These are phyloP conservation scores for Iguana delicatissima DNA, from an alignment of 2,797 vertebrate genomes.

Conservation along the genomic window DNA sequence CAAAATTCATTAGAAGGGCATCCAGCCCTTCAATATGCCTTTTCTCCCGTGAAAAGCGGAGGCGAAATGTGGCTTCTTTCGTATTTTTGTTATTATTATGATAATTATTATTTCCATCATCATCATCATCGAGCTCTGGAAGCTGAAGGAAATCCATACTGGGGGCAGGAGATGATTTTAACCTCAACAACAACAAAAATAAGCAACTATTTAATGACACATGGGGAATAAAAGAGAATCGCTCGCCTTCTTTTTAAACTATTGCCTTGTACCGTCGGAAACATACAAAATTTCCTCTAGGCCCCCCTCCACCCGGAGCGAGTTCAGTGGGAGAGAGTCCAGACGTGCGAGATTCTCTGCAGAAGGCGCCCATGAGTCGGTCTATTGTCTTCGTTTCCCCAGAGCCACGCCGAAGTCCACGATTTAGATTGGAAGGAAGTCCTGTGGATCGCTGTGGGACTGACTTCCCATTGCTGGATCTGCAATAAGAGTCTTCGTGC, in stretches of 20 bases:
- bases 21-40: constrained; percentile 52
- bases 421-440: background rate
- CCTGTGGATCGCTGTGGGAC: background rate
- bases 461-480: background rate
- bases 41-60: constrained; percentile 37
- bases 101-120: too few species aligned
- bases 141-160: too few species aligned
- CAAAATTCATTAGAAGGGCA: constrained; percentile 74
- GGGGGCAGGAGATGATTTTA: background rate
- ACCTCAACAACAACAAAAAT: background rate
- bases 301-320: too few species aligned
- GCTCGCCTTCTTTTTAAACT: background rate
- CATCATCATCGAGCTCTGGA: too few species aligned
- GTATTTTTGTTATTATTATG: background rate
- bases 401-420: background rate
- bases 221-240: too few species aligned
- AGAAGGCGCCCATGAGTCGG: too few species aligned
- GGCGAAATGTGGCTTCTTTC: background rate
- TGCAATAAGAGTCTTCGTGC: background rate
- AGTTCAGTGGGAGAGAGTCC: too few species aligned
- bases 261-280: background rate
- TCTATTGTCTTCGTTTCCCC: background rate
- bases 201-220: background rate
- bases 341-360: too few species aligned
- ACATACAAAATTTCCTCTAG: background rate